Evolutionary conservation across 2,113 vertebrate genomes (phyloP), one percentile per base, ranked within the genome.

Genomic region (Chiloscyllium plagiosum): DNA sequence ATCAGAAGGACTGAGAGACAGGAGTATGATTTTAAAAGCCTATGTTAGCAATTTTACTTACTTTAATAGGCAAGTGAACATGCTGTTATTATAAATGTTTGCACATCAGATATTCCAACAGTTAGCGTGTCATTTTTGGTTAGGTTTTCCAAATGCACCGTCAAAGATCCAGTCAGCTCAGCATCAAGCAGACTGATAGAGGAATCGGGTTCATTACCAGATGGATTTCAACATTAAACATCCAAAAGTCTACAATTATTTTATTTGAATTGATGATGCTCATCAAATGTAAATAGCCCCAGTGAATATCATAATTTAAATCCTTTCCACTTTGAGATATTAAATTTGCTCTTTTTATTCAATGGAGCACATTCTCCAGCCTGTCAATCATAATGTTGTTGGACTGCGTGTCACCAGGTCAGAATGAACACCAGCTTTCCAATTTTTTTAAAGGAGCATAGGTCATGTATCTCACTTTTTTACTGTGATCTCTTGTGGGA

Each of bases 11-110:
- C 12, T 52, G 47, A 29, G 20, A 95, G 26, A 69, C 94, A 72
- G 94, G 94, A 95, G 24, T 95, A 95, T 95, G 94, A 95, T 52
- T 72, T 95, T 33, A 95, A 95, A 72, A 72, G 94, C 94, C 69
- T 47, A 52, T 50, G 52, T 72, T 95, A 76, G 47, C 94, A 76
- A 33, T 72, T 95, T 95, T 47, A 95, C 42, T 52, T 47, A 52
- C 69, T 72, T 26, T 95, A 52, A 72, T 72, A 72, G 94, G 94
- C 69, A 95, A 29, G 94, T 50, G 94, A 95, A 76, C 24, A 95
- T 70, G 68, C 69, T 72, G 69, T 76, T 69, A 76, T 52, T 72
- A 7, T 69, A 95, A 95, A 72, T 72, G 94, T 95, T 95, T 47
- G 69, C 94, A 47, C 68, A 52, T 72, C 47, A 76, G 70, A 26